A percentile compares a stretch with the other conserved stretches of the same genome.
These are phyloP conservation scores for Cirrhinus mrigala DNA, from an alignment of 2,797 vertebrate species.

Conservation along the genomic window DNA sequence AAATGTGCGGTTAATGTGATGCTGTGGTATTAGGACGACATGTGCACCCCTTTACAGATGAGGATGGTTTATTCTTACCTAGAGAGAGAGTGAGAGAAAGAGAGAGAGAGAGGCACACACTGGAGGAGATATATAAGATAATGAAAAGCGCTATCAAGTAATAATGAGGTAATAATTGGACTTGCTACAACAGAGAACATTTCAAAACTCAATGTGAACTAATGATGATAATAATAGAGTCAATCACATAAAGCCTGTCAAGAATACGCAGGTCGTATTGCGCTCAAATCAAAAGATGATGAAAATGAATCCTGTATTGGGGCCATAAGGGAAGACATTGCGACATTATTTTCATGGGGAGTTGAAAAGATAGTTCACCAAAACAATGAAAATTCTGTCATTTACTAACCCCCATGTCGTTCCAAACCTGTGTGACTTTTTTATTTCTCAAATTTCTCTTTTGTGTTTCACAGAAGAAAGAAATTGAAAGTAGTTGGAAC, in stretches of 20 bases:
- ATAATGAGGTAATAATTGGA: constrained; percentile 17
- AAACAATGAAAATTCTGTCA: not conserved
- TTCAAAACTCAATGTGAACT: not conserved
- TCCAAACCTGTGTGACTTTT: too few relatives aligned
- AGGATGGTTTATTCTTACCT: constrained; percentile 55
- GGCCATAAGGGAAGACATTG: not conserved
- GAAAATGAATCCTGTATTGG: not conserved
- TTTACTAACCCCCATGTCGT: not conserved
- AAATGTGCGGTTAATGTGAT: not conserved
- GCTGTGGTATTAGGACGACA: not conserved
- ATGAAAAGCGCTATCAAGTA: constrained; percentile 10
- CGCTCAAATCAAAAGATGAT: not conserved
- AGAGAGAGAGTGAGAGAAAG: constrained; percentile 30
- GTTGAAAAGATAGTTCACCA: not conserved
- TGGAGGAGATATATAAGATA: not conserved
- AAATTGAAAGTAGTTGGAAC: not conserved
- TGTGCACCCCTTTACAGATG: constrained; percentile 4
- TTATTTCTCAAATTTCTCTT: not conserved
- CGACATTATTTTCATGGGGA: too few relatives aligned
- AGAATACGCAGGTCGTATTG: not conserved
- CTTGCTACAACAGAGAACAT: not conserved
- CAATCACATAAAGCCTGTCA: not conserved
- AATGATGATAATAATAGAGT: not conserved
- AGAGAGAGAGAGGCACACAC: not conserved
- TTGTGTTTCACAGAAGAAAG: not conserved